Base-by-base conservation (phyloP, 2,113 vertebrate species). In the Thunnus thynnus region DNA sequence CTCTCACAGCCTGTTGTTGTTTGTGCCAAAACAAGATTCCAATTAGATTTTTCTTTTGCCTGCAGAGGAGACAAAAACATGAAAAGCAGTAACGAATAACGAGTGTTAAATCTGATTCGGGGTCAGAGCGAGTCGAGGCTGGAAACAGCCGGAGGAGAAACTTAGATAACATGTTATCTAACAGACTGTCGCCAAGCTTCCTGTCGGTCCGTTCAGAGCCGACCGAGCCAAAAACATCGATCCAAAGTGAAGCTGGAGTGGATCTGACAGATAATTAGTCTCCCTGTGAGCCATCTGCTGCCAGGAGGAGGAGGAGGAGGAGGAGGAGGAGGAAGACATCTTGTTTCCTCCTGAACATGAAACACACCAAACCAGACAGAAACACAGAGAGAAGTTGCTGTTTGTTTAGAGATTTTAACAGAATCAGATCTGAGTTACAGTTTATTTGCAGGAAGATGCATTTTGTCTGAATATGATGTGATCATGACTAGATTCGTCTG, bases 131-230 rank as follows among this genome's bases (percentile, higher is more conserved):
- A 68, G 14, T 18, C 14, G 27, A 75, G 13, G 61, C 52, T 60
- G 65, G 54, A 72, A 85, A 76, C 46, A n/a, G 70, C 84, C 80
- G 12, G 25, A 75, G 65, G 70, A 32, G 8, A 32, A 67, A 79
- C 58, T 86, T 70, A 64, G 79, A 75, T 82, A 86, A 82, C 67
- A 51, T 61, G 78, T 81, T 78, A 84, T 50, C 73, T 81, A 87
- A 84, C 72, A 73, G 58, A 57, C 57, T 18, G 54, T 2, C 69
- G 4, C 17, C 3, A 20, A 70, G 22, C 68, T 9, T 44, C 54
- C 4, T 1, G 20, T 27, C 36, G 3, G 10, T 11, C 12, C 41
- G 11, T 3, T 30, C 56, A 46, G 18, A 16, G 27, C 27, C 27
- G 27, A 30, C 27, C 27, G 27, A 22, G 22, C 27, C 27, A 30